Percentiles rank a stretch among this genome's conserved stretches.
Evolutionary conservation across 2,113 vertebrate species (phyloP).

Genomic region (Rattus norvegicus): GRCr8 NC_086034.1:28841001-28841500

Average conservation of each 20-base stretch:
- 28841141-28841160: background rate
- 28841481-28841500: background rate
- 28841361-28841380: background rate
- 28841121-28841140: background rate
- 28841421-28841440: background rate
- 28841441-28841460: background rate
- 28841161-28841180: background rate
- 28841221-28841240: background rate
- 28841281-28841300: background rate
- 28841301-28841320: conserved; percentile 26
- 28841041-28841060: background rate
- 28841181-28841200: conserved; percentile 19
- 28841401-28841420: background rate
- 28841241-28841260: background rate
- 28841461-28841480: background rate
- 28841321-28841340: background rate
- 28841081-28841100: background rate
- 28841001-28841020: background rate
- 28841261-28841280: background rate
- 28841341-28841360: background rate
- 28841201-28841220: background rate
- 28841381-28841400: background rate
- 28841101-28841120: background rate
- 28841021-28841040: rapidly evolving
- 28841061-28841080: background rate